These are phyloP conservation scores for Carlito syrichta DNA, from an alignment of 2,113 vertebrate genomes.

Conservation along the genomic window DNA sequence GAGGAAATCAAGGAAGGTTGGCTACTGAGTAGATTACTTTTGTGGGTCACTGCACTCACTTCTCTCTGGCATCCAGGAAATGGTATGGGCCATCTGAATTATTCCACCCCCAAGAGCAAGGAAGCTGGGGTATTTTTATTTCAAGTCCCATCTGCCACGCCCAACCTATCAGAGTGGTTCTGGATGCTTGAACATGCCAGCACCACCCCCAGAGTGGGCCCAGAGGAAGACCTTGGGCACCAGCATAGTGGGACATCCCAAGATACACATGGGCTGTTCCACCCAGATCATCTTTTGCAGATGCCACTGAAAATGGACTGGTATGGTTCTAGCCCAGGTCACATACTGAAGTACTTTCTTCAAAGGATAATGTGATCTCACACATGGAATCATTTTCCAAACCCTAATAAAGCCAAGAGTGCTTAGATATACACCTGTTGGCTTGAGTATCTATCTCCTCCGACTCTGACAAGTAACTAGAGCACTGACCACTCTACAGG, in stretches of 20 bases:
- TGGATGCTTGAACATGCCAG: fast-evolving
- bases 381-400: background rate
- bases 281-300: background rate
- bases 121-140: background rate
- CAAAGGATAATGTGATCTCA: background rate
- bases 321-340: no score
- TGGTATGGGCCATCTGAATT: background rate
- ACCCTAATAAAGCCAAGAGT: background rate
- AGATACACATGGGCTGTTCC: background rate
- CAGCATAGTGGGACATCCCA: no score
- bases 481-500: background rate
- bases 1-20: background rate
- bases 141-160: background rate
- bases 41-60: background rate
- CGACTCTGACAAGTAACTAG: background rate
- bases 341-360: background rate
- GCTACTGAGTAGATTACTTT: background rate
- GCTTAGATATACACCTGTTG: background rate
- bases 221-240: background rate
- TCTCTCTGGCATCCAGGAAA: background rate
- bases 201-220: background rate
- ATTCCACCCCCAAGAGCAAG: background rate
- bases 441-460: background rate
- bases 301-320: no score
- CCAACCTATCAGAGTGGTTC: no score